Evolutionary conservation across 1,140 invertebrate species (phyloP).

Genomic region (Drosophila sp.): DNA sequence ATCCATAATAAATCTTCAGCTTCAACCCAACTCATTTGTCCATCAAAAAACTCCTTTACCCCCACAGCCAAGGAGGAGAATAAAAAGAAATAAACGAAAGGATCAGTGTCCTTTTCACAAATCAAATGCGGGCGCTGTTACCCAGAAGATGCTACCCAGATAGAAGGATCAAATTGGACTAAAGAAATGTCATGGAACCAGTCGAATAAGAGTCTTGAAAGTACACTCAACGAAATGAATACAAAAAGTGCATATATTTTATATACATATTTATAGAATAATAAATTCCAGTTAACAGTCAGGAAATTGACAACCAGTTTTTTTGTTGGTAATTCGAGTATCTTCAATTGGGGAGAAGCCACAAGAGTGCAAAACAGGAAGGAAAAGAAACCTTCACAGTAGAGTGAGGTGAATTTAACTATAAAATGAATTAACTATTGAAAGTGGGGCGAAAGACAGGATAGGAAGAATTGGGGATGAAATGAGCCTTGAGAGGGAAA

Average conservation of each 20-base stretch:
- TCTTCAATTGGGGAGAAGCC: background rate
- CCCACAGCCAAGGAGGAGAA: background rate
- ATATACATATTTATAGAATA: background rate
- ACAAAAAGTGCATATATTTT: background rate
- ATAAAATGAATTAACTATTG: background rate
- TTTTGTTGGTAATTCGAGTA: background rate
- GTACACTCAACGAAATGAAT: too few species aligned
- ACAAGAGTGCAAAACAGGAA: background rate
- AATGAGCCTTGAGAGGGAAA: background rate
- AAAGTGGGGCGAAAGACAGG: background rate
- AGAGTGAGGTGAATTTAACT: background rate
- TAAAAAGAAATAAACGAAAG: constrained; percentile 7
- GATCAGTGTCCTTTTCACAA: background rate
- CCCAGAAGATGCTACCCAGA: background rate
- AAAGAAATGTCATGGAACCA: background rate
- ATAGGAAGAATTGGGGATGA: background rate
- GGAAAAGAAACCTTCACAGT: background rate
- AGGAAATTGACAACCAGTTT: background rate
- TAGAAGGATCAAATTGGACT: background rate
- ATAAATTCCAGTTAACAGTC: background rate
- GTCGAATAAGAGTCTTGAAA: background rate
- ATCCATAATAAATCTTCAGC: background rate
- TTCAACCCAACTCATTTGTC: background rate
- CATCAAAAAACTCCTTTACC: background rate
- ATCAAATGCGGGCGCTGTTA: background rate